Evolutionary conservation across 2,113 vertebrate genomes (phyloP).

Genomic region (Dicerorhinus sumatrensis): DNA sequence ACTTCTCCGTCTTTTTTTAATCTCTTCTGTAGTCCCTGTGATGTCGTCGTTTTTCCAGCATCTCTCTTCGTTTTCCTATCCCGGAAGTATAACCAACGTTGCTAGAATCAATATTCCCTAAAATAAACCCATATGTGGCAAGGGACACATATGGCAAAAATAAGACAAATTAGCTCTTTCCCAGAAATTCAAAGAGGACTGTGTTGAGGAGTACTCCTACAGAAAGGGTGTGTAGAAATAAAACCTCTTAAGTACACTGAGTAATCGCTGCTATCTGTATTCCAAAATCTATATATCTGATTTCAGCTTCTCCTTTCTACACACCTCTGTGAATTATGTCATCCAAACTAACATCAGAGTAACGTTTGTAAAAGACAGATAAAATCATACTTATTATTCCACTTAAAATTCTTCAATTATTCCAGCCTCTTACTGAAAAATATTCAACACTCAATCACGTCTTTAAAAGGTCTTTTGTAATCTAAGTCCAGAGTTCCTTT

Average conservation of each 20-base stretch:
- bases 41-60: neutral
- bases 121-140: neutral
- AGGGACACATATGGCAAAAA: rapidly evolving
- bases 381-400: neutral
- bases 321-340: neutral
- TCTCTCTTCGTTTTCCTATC: neutral
- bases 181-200: neutral
- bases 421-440: neutral
- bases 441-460: neutral
- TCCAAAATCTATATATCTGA: neutral
- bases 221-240: neutral
- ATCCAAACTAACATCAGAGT: neutral
- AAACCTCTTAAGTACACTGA: neutral
- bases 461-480: neutral
- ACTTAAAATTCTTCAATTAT: neutral
- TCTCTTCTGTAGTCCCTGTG: neutral
- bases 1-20: neutral
- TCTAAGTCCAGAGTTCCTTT: neutral
- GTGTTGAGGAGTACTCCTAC: neutral
- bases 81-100: neutral
- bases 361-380: neutral
- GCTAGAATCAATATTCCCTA: neutral
- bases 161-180: neutral
- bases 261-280: neutral
- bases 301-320: neutral